A percentile compares a stretch with the other conserved stretches of the same genome.
Evolutionary conservation across 2,113 vertebrate species (phyloP).

Genomic region (Tachysurus vachellii): DNA sequence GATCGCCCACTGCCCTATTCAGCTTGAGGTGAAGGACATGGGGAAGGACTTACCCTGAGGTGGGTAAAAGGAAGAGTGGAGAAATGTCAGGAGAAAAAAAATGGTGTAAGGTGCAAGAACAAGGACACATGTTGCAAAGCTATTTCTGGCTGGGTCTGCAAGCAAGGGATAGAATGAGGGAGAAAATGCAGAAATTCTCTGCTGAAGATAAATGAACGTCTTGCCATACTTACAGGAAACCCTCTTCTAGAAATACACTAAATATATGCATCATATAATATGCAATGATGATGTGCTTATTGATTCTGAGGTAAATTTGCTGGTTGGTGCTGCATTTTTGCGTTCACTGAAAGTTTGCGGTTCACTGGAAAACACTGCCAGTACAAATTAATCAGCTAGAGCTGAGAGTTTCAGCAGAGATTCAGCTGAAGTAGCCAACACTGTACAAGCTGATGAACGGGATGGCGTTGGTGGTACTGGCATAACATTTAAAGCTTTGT

Average conservation of each 20-base stretch:
- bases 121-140: slow-evolving; percentile 41
- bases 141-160: slow-evolving; percentile 35
- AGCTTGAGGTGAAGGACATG: not conserved
- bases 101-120: slow-evolving; percentile 37
- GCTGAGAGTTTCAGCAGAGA: too few relatives aligned
- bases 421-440: too few relatives aligned
- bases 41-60: not conserved
- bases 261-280: not conserved
- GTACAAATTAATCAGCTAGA: too few relatives aligned
- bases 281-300: too few relatives aligned
- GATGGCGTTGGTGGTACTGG: too few relatives aligned
- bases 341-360: too few relatives aligned
- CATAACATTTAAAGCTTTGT: too few relatives aligned
- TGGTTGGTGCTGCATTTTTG: too few relatives aligned
- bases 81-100: not conserved
- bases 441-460: too few relatives aligned
- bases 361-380: too few relatives aligned
- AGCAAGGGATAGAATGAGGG: not conserved
- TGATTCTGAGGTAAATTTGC: too few relatives aligned
- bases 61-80: not conserved
- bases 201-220: not conserved
- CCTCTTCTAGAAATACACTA: not conserved
- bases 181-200: not conserved
- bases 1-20: not conserved
- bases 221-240: not conserved